Percentiles rank a stretch among this genome's conserved stretches.
Evolutionary conservation across 2,888 invertebrate genomes (phyloP).

Genomic region (Plagodis pulveraria): DNA sequence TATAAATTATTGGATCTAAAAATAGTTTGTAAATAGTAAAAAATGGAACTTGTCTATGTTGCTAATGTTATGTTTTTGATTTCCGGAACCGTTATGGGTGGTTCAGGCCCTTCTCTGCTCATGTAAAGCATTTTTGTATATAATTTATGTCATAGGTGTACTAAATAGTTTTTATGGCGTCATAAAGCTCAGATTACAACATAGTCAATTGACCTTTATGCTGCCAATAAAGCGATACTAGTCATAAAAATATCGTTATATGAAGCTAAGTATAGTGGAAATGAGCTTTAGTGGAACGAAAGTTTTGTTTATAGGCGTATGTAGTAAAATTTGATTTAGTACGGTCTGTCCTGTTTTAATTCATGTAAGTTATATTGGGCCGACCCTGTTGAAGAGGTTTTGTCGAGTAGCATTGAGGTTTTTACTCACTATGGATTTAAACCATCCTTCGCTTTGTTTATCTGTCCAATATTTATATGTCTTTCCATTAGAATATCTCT

Average conservation of each 20-base stretch:
- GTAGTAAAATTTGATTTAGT: constrained; percentile 41
- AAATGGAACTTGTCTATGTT: too few species aligned
- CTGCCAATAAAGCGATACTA: constrained; percentile 47
- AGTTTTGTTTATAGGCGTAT: constrained; percentile 34
- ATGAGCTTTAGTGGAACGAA: constrained; percentile 18
- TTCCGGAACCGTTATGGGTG: too few species aligned
- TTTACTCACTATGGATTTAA: constrained; percentile 1
- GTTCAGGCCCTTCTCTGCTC: neutral
- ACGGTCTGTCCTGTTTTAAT: constrained; percentile 36
- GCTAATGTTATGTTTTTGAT: too few species aligned
- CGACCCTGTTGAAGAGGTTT: constrained; percentile 29
- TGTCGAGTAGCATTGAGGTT: constrained; percentile 21
- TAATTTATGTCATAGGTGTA: constrained; percentile 23
- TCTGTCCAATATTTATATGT: too few species aligned
- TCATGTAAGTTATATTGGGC: constrained; percentile 37
- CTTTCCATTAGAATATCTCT: too few species aligned
- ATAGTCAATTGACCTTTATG: constrained; percentile 50
- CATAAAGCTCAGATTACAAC: constrained; percentile 54
- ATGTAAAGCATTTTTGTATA: constrained; percentile 9
- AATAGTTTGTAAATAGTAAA: too few species aligned
- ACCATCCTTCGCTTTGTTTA: too few species aligned
- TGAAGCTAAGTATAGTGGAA: constrained; percentile 17
- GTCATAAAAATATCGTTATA: constrained; percentile 50
- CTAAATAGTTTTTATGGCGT: constrained; percentile 45
- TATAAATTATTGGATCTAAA: too few species aligned